Evolutionary conservation across 92 coral and sea anemone species (phyloP), one percentile per base, ranked within the genome.

Genomic region (Plumapathes pennacea): DNA sequence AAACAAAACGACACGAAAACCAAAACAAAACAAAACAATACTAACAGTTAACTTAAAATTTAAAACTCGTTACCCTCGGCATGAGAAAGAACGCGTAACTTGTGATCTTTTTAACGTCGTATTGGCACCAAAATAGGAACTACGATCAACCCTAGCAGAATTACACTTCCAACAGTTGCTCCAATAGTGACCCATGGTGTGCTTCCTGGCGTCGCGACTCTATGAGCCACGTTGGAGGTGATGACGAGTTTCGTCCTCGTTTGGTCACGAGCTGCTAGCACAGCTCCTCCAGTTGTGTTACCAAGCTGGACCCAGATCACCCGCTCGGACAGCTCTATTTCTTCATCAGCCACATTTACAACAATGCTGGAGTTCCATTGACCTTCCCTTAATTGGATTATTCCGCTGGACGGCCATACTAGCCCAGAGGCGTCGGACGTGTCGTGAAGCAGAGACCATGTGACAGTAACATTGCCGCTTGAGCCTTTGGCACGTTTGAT

Each of bases 401-500:
- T 45, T 33, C 97, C 97, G 2, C 72, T 42, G 32, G 42, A 19
- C 10, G 97, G 97, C 86, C 89, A 80, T 9, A 83, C 44, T 15
- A 90, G 48, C 3, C 64, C 49, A 22, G 44, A 18, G 20, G 6
- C 22, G 38, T 59, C 37, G 12, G 51, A 22, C 18, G 97, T 50
- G 9, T 61, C 58, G 72, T 68, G 71, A 25, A 43, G 36, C 25
- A 78, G 60, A 13, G 72, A 70, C 97, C 97, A 90, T 37, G 61
- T 25, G 58, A 86, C 88, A 25, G 65, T 76, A 31, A 90, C 75
- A 55, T 64, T 41, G 6, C 97, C 97, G 5, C 67, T 72, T 5
- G 97, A 69, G 12, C 97, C 97, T 69, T 90, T 90, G 0, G 88
- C 72, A 50, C 97, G 78, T 13, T 68, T 72, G 51, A 90, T 40